These are phyloP conservation scores for Oreochromis spilurus DNA, from an alignment of 2,113 vertebrate species.

Conservation along the genomic window DNA sequence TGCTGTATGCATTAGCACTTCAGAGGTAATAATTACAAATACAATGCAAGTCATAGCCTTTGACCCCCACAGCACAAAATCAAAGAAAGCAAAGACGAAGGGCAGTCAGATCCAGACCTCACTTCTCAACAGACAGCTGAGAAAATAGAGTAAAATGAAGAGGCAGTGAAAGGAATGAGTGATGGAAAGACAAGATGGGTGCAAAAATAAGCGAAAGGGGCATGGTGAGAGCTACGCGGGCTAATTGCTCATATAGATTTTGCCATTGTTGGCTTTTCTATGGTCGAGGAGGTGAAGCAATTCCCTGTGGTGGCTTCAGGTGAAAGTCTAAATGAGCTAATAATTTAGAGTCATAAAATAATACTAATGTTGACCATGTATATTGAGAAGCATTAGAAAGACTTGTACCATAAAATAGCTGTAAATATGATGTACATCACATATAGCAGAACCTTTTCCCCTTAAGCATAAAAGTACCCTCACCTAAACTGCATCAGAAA, in stretches of 20 bases:
- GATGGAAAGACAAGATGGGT: conserved; percentile 11
- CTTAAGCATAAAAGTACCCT: conserved; percentile 4
- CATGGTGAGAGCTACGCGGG: conserved; percentile 7
- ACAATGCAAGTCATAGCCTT: conserved; percentile 44
- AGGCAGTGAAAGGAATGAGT: not conserved
- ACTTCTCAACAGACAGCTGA: conserved; percentile 14
- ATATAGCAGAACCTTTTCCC: not conserved
- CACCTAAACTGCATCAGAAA: conserved; percentile 3
- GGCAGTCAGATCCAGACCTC: not conserved
- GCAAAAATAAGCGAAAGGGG: not conserved
- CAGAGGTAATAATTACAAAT: conserved; percentile 61
- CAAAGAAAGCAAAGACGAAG: not conserved
- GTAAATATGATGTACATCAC: conserved; percentile 50
- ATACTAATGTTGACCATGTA: conserved; percentile 46
- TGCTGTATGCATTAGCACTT: conserved; percentile 48
- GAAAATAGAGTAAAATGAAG: not conserved
- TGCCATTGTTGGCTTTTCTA: conserved; percentile 57
- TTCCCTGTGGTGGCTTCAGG: conserved; percentile 39
- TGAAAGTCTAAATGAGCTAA: conserved; percentile 54
- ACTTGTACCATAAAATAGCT: conserved; percentile 29
- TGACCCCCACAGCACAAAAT: conserved; percentile 14
- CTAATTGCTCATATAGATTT: conserved; percentile 66
- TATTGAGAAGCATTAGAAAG: conserved; percentile 33
- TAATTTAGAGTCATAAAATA: conserved; percentile 57
- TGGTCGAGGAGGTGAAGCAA: conserved; percentile 42